Base-by-base conservation (phyloP, 2,797 vertebrate species). In the Poeciliopsis paucimaculata region DNA sequence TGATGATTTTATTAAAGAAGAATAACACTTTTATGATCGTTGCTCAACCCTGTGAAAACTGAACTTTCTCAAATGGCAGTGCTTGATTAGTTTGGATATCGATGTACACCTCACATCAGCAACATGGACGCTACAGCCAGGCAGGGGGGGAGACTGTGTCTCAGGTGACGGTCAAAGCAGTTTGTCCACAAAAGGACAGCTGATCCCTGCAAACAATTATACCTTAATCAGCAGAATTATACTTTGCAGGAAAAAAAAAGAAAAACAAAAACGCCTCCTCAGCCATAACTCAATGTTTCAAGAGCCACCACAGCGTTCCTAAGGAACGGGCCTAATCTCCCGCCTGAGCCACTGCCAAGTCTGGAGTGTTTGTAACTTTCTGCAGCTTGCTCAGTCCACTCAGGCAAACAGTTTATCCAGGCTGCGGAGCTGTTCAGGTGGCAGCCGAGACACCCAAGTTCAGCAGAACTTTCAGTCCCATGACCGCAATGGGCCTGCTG, bases 241-340 rank as follows among this genome's bases (percentile, higher is more conserved):
- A 3, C 18, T 45, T 43, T 43, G 16, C 39, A 70, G 26, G 7
- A 18, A 41, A 20, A 51, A 18, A 51, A 51, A 23, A 23, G 20
- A 53, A 45, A 43, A 5, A 3, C 5, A 71, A 28, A 71, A 76
- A 82, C 31, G 82, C 82, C 85, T 92, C 73, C 82, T 93, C 89
- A 87, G 76, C 75, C 3, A 3, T 94, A 94, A 95, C 94, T 90
- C 84, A 85, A 83, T 79, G 77, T 80, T 88, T 86, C 55, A 31
- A 16, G 84, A 92, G 93, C 86, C 46, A 70, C 51, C 31, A 41
- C 34, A 0, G 49, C 78, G 92, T 95, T 93, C 91, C 93, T 91
- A 85, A 92, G 91, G 75, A 90, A 92, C 84, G 0, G 13, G 2
- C 34, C 66, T 91, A 90, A 93, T 91, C 89, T 82, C 57, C 75